A percentile compares a stretch with the other conserved stretches of the same genome.
Conservation (phyloP, 2,797 vertebrate species). For the Tangara arthus region DNA sequence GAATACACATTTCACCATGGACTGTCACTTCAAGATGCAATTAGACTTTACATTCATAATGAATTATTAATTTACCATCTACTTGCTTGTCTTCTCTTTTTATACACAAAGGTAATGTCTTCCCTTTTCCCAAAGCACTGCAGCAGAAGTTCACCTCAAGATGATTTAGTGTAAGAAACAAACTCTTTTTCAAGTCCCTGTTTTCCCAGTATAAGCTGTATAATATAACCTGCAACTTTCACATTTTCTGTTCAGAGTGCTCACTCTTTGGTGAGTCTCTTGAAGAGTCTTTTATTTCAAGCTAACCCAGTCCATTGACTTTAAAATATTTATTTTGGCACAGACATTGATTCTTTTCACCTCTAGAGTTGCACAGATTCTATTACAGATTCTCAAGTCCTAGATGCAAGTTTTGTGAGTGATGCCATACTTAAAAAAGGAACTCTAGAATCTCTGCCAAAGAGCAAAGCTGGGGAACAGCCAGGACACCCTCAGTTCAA, state of each 20-base stretch:
- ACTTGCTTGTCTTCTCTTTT: background rate
- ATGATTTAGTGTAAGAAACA: background rate
- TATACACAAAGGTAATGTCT: background rate
- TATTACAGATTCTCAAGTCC: background rate
- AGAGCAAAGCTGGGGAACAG: background rate
- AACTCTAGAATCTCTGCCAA: background rate
- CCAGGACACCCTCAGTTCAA: background rate
- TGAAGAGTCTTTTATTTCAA: background rate
- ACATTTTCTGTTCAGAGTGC: background rate
- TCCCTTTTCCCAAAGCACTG: background rate
- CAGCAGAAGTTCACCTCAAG: background rate
- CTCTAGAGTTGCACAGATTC: background rate
- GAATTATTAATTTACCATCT: background rate
- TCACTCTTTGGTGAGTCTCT: background rate
- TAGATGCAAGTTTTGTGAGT: background rate
- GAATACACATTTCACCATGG: background rate
- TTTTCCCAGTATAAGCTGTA: background rate
- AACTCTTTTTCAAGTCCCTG: background rate
- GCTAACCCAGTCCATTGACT: background rate
- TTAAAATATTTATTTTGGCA: background rate
- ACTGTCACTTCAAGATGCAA: background rate
- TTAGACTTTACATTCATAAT: background rate
- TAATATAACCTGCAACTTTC: background rate
- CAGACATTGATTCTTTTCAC: background rate
- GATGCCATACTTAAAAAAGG: background rate